These are phyloP conservation scores for Heliangelus exortis DNA, from an alignment of 2,797 vertebrate genomes.

Conservation along the genomic window DNA sequence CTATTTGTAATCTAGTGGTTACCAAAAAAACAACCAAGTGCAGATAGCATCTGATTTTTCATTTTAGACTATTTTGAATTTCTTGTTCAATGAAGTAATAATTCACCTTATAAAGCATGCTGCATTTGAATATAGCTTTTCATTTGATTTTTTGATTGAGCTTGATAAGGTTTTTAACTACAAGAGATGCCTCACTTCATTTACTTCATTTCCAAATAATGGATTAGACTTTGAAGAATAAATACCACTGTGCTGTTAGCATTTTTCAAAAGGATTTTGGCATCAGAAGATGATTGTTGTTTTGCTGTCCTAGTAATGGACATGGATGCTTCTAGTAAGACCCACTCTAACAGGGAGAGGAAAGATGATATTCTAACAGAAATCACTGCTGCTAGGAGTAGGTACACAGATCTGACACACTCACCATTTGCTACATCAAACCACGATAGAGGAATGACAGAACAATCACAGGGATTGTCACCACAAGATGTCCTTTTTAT, in stretches of 20 bases:
- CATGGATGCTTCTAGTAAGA: neutral
- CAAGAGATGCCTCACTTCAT: neutral
- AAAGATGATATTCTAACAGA: neutral
- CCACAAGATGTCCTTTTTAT: neutral
- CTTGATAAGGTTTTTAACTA: conserved; percentile 8
- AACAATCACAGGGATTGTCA: neutral
- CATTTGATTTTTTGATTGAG: conserved; percentile 3
- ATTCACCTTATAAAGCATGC: neutral
- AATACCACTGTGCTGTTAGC: neutral
- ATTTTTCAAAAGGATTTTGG: conserved; percentile 2
- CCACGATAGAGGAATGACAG: neutral
- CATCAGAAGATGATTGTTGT: neutral
- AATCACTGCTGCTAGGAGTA: neutral
- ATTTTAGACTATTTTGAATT: conserved; percentile 19
- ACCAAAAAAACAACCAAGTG: neutral
- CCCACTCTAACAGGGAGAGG: neutral
- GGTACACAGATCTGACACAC: neutral
- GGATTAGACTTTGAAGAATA: conserved; percentile 23
- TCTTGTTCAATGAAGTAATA: conserved; percentile 9
- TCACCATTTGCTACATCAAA: neutral
- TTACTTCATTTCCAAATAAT: conserved; percentile 15
- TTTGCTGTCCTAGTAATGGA: neutral
- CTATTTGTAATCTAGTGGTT: neutral
- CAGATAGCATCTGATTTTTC: conserved; percentile 32
- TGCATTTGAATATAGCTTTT: conserved; percentile 16